Evolutionary conservation across 2,797 vertebrate genomes (phyloP).

Genomic region (Dromococcyx pavoninus): DNA sequence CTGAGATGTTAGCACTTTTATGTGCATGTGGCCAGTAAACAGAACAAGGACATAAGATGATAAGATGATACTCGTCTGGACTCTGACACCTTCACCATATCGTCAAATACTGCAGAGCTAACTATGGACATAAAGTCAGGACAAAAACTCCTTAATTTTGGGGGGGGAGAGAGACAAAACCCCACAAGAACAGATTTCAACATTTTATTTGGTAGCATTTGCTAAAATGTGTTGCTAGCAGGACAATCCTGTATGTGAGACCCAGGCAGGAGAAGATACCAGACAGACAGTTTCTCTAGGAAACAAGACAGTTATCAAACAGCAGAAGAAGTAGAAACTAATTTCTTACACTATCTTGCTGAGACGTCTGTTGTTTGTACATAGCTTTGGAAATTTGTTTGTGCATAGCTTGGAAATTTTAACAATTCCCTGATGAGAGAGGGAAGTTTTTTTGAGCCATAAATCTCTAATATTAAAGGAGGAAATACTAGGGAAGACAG

Average conservation of each 20-base stretch:
- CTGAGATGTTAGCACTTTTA: not conserved
- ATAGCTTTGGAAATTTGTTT: not conserved
- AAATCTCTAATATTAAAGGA: not conserved
- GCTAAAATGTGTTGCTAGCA: not conserved
- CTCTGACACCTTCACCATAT: not conserved
- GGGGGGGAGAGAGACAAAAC: too few species aligned
- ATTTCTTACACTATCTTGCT: not conserved
- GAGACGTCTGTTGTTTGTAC: not conserved
- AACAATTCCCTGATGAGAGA: not conserved
- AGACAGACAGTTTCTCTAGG: not conserved
- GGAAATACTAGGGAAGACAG: not conserved
- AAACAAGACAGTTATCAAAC: not conserved
- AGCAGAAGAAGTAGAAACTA: not conserved
- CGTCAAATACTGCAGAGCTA: not conserved
- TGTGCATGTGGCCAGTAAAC: not conserved
- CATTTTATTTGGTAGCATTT: not conserved
- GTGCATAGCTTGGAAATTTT: not conserved
- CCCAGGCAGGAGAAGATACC: not conserved
- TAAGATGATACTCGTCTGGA: not conserved
- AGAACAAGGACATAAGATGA: not conserved
- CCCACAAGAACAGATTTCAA: not conserved
- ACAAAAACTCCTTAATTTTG: not conserved
- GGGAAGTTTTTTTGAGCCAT: not conserved
- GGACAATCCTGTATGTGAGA: not conserved
- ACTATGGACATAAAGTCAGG: not conserved